phyloP scores from a whole-genome alignment of 2,888 invertebrate genomes.

The Caenorhabditis sp. region DNA sequence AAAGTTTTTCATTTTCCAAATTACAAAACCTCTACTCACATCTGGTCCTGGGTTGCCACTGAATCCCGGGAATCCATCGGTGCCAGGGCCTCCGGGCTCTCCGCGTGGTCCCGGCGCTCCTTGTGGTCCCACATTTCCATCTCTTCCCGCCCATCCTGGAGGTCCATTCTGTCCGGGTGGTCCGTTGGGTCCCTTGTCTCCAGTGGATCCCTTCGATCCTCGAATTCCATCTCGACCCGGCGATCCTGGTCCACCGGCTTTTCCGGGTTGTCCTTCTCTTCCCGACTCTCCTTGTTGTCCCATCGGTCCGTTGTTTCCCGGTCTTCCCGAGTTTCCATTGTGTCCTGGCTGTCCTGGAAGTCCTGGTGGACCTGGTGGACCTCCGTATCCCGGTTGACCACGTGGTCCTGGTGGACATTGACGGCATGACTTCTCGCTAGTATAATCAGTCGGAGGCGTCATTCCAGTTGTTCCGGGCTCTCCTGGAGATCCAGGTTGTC shows the following conservation, averaged over 20 bases:
- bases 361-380: constrained; percentile 65
- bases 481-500: constrained; percentile 66
- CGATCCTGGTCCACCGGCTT: constrained; percentile 64
- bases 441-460: constrained; percentile 47
- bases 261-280: constrained; percentile 66
- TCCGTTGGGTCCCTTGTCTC: constrained; percentile 64
- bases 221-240: constrained; percentile 68
- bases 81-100: constrained; percentile 61
- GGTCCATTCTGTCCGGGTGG: constrained; percentile 64
- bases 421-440: constrained; percentile 48
- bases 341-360: constrained; percentile 64
- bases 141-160: constrained; percentile 63
- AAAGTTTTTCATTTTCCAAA: constrained; percentile 1
- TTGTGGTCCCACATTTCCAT: constrained; percentile 67
- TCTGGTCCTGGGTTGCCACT: constrained; percentile 65
- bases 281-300: constrained; percentile 70
- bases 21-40: constrained; percentile 30
- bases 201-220: constrained; percentile 63
- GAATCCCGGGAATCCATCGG: constrained; percentile 65
- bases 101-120: constrained; percentile 61
- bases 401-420: constrained; percentile 64
- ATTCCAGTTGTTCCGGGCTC: constrained; percentile 63
- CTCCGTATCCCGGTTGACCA: constrained; percentile 65
- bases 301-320: constrained; percentile 63
- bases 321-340: constrained; percentile 58